Percentiles rank a stretch among this genome's conserved stretches.
These are phyloP conservation scores for Halesus radiatus DNA, from an alignment of 1,140 invertebrate species.

Conservation along the genomic window DNA sequence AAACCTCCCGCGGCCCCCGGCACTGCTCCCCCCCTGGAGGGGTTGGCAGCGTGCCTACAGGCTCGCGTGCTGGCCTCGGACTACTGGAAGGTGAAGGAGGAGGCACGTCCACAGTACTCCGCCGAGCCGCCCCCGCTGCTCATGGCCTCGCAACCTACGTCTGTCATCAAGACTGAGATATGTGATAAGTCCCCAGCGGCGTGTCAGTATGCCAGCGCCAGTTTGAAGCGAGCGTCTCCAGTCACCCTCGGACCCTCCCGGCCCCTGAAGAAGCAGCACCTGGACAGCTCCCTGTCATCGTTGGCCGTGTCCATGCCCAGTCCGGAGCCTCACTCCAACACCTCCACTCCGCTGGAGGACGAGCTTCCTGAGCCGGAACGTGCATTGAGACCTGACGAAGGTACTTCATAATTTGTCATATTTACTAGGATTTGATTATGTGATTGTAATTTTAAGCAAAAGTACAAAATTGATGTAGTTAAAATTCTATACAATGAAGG, in stretches of 20 bases:
- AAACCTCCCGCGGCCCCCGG: conserved; percentile 63
- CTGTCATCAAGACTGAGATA: conserved; percentile 55
- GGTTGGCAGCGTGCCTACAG: conserved; percentile 85
- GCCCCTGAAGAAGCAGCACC: conserved; percentile 57
- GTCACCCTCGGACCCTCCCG: conserved; percentile 61
- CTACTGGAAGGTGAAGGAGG: conserved; percentile 74
- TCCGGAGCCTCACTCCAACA: conserved; percentile 74
- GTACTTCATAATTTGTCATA: conserved; percentile 57
- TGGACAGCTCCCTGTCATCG: conserved; percentile 46
- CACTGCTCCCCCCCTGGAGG: conserved; percentile 69
- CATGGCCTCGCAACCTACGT: conserved; percentile 39
- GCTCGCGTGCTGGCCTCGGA: conserved; percentile 79
- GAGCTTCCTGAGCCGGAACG: conserved; percentile 69
- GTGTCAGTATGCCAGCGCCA: conserved; percentile 55
- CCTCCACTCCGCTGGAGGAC: conserved; percentile 75
- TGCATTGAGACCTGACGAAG: conserved; percentile 62
- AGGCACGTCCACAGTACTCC: conserved; percentile 59
- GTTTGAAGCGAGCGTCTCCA: conserved; percentile 61
- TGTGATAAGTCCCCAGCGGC: conserved; percentile 53
- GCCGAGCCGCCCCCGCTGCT: conserved; percentile 20
- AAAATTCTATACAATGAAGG: not conserved
- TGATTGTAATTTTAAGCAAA: conserved; percentile 32
- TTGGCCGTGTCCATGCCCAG: conserved; percentile 60
- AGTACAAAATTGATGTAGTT: too few species aligned
- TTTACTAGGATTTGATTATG: conserved; percentile 18